A percentile compares a stretch with the other conserved stretches of the same genome.
phyloP scores from a whole-genome alignment of 2,888 invertebrate genomes.

The Apodemia duryi region DNA sequence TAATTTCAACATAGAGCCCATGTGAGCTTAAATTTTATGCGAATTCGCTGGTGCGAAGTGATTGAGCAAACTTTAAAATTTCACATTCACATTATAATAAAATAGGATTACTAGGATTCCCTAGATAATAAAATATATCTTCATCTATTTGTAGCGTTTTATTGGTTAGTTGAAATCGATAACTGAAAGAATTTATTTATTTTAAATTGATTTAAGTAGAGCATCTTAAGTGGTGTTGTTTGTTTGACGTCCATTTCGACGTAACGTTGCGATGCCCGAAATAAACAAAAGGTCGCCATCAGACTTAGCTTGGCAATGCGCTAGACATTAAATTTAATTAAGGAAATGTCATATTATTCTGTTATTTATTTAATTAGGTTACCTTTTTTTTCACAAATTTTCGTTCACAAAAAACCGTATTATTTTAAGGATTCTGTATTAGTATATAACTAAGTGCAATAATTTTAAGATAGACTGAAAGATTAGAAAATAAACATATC shows the following conservation, averaged over 20 bases:
- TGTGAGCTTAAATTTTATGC: too few relatives aligned
- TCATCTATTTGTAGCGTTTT: neutral
- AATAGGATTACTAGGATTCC: too few relatives aligned
- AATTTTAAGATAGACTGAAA: too few relatives aligned
- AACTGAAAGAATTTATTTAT: neutral
- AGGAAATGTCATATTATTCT: constrained; percentile 55
- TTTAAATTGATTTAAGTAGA: constrained; percentile 49
- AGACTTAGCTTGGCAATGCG: constrained; percentile 57
- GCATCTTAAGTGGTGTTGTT: constrained; percentile 51
- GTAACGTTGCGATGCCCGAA: constrained; percentile 54
- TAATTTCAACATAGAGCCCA: too few relatives aligned
- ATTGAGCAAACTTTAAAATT: too few relatives aligned
- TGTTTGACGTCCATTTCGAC: constrained; percentile 42
- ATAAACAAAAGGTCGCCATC: constrained; percentile 70
- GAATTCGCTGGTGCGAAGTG: too few relatives aligned
- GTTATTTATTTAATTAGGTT: constrained; percentile 11
- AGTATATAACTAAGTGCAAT: too few relatives aligned
- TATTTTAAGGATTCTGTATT: too few relatives aligned
- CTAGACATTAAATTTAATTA: constrained; percentile 45
- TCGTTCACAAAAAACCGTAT: too few relatives aligned
- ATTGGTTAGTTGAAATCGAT: neutral
- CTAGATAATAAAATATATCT: neutral
- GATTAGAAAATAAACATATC: too few relatives aligned
- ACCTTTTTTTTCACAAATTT: neutral
- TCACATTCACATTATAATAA: too few relatives aligned